Evolutionary conservation across 1,140 invertebrate species (phyloP).

Genomic region (Propsilocerus akamusi): DNA sequence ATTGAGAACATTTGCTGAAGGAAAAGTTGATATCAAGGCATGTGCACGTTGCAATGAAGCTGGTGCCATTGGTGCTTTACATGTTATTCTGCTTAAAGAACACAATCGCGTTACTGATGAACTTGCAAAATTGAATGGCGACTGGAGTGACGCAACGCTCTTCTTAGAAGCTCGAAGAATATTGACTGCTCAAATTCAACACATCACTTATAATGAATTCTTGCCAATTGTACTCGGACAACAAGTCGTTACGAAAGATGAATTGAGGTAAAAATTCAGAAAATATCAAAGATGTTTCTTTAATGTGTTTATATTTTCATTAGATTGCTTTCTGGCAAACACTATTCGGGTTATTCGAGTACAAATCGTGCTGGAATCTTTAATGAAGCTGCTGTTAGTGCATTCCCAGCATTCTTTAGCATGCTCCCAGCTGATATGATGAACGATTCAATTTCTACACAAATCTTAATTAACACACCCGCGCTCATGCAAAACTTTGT

Average conservation of each 20-base stretch:
- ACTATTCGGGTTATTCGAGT: conserved; percentile 64
- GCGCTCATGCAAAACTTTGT: conserved; percentile 25
- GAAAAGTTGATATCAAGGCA: conserved; percentile 39
- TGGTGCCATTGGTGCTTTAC: conserved; percentile 33
- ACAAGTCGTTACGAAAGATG: conserved; percentile 21
- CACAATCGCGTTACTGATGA: conserved; percentile 68
- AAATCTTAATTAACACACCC: conserved; percentile 28
- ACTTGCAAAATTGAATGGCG: conserved; percentile 50
- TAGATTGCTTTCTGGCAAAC: conserved; percentile 26
- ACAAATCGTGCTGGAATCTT: conserved; percentile 52
- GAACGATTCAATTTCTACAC: conserved; percentile 20
- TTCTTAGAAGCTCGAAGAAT: conserved; percentile 63
- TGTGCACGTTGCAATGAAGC: conserved; percentile 30
- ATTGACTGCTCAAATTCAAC: conserved; percentile 62
- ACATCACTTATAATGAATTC: conserved; percentile 73
- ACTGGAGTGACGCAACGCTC: conserved; percentile 68
- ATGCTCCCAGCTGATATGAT: conserved; percentile 38
- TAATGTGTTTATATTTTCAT: background rate
- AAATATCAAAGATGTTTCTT: background rate
- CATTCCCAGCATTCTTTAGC: conserved; percentile 54
- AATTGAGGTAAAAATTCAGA: conserved; percentile 28
- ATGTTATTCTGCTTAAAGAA: conserved; percentile 52
- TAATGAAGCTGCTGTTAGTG: conserved; percentile 53
- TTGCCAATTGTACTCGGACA: conserved; percentile 56
- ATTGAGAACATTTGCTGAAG: conserved; percentile 53